Percentiles rank a stretch among this genome's conserved stretches.
Evolutionary conservation across 2,888 invertebrate species (phyloP).

Genomic region (Lysandra coridon): DNA sequence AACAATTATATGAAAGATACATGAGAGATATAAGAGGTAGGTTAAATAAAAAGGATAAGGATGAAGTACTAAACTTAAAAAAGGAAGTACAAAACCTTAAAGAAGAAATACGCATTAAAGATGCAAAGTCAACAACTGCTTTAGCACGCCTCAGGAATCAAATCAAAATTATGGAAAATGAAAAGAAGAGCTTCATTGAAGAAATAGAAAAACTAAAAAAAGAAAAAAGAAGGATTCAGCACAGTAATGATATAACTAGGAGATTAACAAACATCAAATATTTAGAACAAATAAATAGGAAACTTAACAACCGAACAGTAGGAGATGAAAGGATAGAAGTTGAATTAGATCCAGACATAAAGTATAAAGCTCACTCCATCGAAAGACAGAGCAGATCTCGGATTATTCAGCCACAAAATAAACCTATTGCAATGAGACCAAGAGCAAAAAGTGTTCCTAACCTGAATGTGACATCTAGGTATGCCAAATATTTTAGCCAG

Average conservation of each 20-base stretch:
- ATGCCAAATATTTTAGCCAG: constrained; percentile 77
- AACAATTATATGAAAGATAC: constrained; percentile 83
- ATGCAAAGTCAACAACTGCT: constrained; percentile 85
- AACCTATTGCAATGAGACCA: constrained; percentile 48
- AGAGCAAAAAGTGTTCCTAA: constrained; percentile 77
- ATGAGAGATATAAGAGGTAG: constrained; percentile 85
- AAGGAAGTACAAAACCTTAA: constrained; percentile 83
- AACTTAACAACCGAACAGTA: constrained; percentile 58
- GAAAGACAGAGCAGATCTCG: constrained; percentile 63
- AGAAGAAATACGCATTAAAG: constrained; percentile 86
- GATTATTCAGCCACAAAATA: constrained; percentile 47
- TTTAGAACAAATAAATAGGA: constrained; percentile 87
- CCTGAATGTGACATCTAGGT: constrained; percentile 70
- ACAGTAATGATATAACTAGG: constrained; percentile 78
- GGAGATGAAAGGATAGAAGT: constrained; percentile 58
- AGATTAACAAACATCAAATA: constrained; percentile 85
- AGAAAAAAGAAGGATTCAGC: constrained; percentile 83
- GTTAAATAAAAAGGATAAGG: constrained; percentile 84
- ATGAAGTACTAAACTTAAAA: constrained; percentile 83
- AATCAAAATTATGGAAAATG: constrained; percentile 86
- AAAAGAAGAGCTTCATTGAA: constrained; percentile 82
- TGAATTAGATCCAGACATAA: constrained; percentile 53
- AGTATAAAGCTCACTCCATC: constrained; percentile 71
- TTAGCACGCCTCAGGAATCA: constrained; percentile 88
- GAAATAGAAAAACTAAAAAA: constrained; percentile 85